A percentile compares a stretch with the other conserved stretches of the same genome.
Evolutionary conservation across 2,888 invertebrate genomes (phyloP).

Genomic region (Brenthis hecate): DNA sequence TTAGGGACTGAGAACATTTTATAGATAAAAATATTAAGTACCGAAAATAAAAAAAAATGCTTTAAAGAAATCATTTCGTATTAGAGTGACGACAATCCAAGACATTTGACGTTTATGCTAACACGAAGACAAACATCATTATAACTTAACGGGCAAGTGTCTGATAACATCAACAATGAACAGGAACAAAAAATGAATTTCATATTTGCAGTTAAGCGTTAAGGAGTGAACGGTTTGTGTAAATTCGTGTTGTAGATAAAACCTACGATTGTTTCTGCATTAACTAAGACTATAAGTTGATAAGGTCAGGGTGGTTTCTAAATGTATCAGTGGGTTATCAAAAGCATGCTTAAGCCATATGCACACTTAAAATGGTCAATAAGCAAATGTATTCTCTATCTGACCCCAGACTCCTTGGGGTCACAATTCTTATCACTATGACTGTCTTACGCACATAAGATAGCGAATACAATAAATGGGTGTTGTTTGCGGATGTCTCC

Average conservation of each 20-base stretch:
- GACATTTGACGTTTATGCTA: slow-evolving; percentile 52
- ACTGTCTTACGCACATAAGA: slow-evolving; percentile 72
- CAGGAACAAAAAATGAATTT: slow-evolving; percentile 45
- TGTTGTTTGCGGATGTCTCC: slow-evolving; percentile 68
- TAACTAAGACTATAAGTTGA: slow-evolving; percentile 30
- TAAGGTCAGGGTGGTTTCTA: slow-evolving; percentile 60
- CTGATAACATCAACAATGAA: slow-evolving; percentile 61
- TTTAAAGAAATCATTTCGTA: slow-evolving; percentile 20
- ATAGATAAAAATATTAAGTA: background rate
- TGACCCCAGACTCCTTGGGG: slow-evolving; percentile 66
- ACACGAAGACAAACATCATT: slow-evolving; percentile 69
- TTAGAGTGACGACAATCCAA: slow-evolving; percentile 50
- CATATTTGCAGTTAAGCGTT: slow-evolving; percentile 20
- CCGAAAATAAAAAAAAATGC: background rate
- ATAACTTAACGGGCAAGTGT: slow-evolving; percentile 55
- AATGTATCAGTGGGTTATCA: slow-evolving; percentile 67
- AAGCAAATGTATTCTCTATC: slow-evolving; percentile 66
- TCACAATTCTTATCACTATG: slow-evolving; percentile 64
- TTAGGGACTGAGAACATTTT: background rate
- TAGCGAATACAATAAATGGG: slow-evolving; percentile 77
- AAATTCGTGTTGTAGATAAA: background rate
- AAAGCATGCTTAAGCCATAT: slow-evolving; percentile 65
- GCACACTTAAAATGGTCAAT: slow-evolving; percentile 61
- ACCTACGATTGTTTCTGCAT: background rate
- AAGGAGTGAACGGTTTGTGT: background rate